A percentile compares a stretch with the other conserved stretches of the same genome.
These are phyloP conservation scores for Thereva unica DNA, from an alignment of 2,888 invertebrate species.

Conservation along the genomic window DNA sequence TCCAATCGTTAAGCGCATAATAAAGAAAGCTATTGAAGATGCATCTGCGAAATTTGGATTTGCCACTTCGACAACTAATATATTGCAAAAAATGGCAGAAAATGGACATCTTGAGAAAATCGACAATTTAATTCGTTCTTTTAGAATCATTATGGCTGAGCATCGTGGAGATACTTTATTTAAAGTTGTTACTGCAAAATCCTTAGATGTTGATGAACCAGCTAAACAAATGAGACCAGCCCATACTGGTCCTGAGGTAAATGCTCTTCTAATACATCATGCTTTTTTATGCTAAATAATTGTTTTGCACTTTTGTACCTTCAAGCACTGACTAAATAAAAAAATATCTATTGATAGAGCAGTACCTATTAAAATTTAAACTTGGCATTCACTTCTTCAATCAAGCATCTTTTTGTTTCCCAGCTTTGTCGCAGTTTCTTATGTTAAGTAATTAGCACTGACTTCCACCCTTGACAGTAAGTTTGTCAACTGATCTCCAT, in stretches of 20 bases:
- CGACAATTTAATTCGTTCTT: slow-evolving; percentile 80
- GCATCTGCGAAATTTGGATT: slow-evolving; percentile 63
- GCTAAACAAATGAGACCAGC: slow-evolving; percentile 80
- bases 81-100: slow-evolving; percentile 83
- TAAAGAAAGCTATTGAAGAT: slow-evolving; percentile 78
- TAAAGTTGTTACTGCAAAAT: slow-evolving; percentile 88
- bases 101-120: slow-evolving; percentile 87
- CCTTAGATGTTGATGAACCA: slow-evolving; percentile 75
- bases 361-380: too few relatives aligned
- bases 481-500: too few relatives aligned
- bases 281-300: too few relatives aligned
- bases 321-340: too few relatives aligned
- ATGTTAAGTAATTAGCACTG: too few relatives aligned
- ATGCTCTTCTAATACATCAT: too few relatives aligned
- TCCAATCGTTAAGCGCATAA: slow-evolving; percentile 79
- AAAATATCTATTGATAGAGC: too few relatives aligned
- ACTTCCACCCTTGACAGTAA: too few relatives aligned
- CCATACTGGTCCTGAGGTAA: slow-evolving; percentile 63
- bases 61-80: slow-evolving; percentile 75
- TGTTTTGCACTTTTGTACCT: too few relatives aligned
- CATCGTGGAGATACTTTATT: slow-evolving; percentile 92
- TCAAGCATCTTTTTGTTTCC: too few relatives aligned
- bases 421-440: too few relatives aligned
- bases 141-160: slow-evolving; percentile 91
- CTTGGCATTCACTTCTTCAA: too few relatives aligned